A percentile compares a stretch with the other conserved stretches of the same genome.
These are phyloP conservation scores for Chaetura pelagica DNA, from an alignment of 2,113 vertebrate genomes.

Conservation along the genomic window DNA sequence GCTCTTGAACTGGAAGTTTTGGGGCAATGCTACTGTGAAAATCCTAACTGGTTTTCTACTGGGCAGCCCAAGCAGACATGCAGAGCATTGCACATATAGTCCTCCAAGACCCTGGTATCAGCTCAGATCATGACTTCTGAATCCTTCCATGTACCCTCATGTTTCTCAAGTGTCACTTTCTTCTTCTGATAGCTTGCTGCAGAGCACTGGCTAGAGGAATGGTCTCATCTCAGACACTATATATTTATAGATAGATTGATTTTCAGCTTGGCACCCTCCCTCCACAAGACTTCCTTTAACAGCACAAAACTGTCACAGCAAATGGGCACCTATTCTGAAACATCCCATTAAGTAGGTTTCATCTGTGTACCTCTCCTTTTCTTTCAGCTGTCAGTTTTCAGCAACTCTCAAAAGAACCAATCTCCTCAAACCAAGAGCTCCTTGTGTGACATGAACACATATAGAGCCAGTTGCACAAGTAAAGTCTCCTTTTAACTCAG, in stretches of 20 bases:
- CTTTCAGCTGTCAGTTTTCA: background rate
- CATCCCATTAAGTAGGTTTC: rapidly evolving
- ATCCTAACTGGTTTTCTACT: background rate
- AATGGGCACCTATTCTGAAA: background rate
- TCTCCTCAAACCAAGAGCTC: background rate
- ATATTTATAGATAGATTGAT: background rate
- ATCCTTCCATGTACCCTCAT: background rate
- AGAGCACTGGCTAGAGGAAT: background rate
- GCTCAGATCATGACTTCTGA: background rate
- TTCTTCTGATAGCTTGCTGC: background rate
- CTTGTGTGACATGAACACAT: background rate
- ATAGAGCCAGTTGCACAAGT: background rate
- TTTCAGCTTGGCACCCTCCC: background rate
- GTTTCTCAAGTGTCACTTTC: background rate
- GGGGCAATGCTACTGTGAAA: background rate
- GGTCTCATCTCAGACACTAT: background rate
- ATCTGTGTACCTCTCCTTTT: background rate
- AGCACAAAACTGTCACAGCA: background rate
- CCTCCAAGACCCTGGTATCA: background rate
- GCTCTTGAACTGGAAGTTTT: background rate
- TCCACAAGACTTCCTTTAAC: background rate
- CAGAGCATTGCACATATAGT: background rate
- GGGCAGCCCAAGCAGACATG: background rate
- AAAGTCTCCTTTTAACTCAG: background rate
- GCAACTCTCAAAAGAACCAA: background rate